A percentile compares a stretch with the other conserved stretches of the same genome.
Conservation (phyloP, 2,888 invertebrate species). For the Eucera pruinosa region DNA sequence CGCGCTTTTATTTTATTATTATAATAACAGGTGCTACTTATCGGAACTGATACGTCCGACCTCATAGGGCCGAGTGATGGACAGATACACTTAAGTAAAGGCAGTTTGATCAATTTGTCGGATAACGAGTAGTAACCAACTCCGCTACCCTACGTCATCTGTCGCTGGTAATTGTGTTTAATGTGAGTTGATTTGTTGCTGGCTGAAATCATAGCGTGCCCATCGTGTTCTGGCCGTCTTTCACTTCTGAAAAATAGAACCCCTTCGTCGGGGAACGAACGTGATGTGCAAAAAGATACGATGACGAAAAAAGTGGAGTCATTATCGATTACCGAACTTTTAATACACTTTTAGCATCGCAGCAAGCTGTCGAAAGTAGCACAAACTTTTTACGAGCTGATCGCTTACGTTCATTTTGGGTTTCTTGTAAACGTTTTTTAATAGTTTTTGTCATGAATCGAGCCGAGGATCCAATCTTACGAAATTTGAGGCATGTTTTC, state of each 20-base stretch:
- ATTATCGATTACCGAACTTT: slow-evolving; percentile 12
- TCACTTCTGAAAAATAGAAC: slow-evolving; percentile 32
- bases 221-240: slow-evolving; percentile 6
- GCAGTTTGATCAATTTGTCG: slow-evolving; percentile 74
- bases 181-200: slow-evolving; percentile 79
- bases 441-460: neutral
- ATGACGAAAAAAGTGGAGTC: slow-evolving; percentile 6
- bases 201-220: slow-evolving; percentile 70
- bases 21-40: slow-evolving; percentile 66
- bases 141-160: slow-evolving; percentile 70
- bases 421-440: neutral
- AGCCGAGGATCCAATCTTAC: neutral
- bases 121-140: slow-evolving; percentile 67
- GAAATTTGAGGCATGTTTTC: neutral
- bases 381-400: neutral
- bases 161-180: slow-evolving; percentile 77
- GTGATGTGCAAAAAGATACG: slow-evolving; percentile 4
- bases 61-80: slow-evolving; percentile 53
- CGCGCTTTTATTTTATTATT: slow-evolving; percentile 43
- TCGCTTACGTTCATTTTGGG: neutral
- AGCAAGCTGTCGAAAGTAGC: slow-evolving; percentile 9
- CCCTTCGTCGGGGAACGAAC: neutral
- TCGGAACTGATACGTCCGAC: slow-evolving; percentile 61
- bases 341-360: slow-evolving; percentile 11
- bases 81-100: slow-evolving; percentile 60